These are phyloP conservation scores for Xanthia icteritia DNA, from an alignment of 2,888 invertebrate species.

Conservation along the genomic window DNA sequence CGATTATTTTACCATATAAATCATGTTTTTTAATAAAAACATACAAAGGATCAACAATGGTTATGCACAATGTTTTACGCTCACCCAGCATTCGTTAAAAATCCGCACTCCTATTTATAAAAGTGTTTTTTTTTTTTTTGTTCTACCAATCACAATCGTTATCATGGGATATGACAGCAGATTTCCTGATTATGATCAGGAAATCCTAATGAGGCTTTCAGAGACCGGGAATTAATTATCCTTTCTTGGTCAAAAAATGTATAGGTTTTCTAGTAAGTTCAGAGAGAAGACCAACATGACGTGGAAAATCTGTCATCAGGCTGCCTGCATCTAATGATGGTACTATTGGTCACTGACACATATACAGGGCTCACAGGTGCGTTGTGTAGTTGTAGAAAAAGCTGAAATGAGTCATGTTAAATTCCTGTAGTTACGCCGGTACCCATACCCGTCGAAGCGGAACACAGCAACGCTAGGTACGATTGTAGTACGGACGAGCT, in stretches of 20 bases:
- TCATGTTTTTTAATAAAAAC: conserved; percentile 26
- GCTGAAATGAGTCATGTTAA: conserved; percentile 1
- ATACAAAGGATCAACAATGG: background rate
- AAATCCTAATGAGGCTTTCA: background rate
- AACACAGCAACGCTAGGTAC: conserved; percentile 2
- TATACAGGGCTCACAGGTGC: background rate
- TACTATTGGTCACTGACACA: background rate
- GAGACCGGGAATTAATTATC: background rate
- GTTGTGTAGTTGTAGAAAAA: background rate
- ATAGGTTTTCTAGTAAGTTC: background rate
- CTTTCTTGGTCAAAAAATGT: background rate
- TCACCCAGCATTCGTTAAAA: background rate
- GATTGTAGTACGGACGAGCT: conserved; percentile 7
- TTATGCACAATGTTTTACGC: background rate
- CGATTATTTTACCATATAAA: conserved; percentile 42
- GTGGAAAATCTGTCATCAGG: background rate
- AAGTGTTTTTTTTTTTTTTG: background rate
- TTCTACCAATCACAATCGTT: background rate
- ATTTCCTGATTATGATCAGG: background rate
- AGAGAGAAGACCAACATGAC: background rate
- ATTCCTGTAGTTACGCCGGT: background rate
- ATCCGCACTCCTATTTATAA: background rate
- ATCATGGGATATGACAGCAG: background rate
- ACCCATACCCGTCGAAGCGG: conserved; percentile 6
- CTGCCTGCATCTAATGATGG: background rate